Conservation (phyloP, 2,113 vertebrate genomes). For the Cyanocitta stelleri region DNA sequence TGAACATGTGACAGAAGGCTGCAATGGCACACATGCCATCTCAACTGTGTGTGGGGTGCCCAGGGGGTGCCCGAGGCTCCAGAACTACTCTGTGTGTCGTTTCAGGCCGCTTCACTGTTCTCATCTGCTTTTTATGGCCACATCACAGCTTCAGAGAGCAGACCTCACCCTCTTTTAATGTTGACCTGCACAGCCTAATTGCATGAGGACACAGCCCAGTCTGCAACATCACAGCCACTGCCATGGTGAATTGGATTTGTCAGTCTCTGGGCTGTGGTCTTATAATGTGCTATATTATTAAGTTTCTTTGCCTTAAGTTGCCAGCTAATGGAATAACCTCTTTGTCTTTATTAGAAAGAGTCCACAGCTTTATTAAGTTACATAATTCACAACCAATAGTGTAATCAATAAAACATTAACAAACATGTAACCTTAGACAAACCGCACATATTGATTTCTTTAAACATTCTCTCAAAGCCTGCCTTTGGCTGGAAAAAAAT, state of each 20-base stretch:
- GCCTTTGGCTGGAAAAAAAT: background rate
- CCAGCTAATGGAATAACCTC: slow-evolving; percentile 69
- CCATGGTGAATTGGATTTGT: slow-evolving; percentile 53
- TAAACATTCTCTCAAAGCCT: slow-evolving; percentile 55
- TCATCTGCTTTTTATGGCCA: background rate
- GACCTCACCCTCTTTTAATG: background rate
- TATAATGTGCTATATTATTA: slow-evolving; percentile 48
- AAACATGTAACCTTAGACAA: slow-evolving; percentile 67
- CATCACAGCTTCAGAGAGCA: background rate
- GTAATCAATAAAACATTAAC: slow-evolving; percentile 76
- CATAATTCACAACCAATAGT: slow-evolving; percentile 67
- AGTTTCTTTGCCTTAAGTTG: slow-evolving; percentile 63
- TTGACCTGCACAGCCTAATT: background rate
- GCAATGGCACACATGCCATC: accelerated
- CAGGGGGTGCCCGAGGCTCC: background rate
- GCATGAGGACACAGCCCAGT: background rate
- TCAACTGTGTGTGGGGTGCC: accelerated
- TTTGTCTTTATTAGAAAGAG: slow-evolving; percentile 60
- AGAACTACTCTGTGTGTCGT: background rate
- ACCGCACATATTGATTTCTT: slow-evolving; percentile 65
- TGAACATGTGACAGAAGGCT: accelerated
- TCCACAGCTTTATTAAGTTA: slow-evolving; percentile 71
- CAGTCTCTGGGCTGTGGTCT: slow-evolving; percentile 40
- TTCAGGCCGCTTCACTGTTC: background rate
- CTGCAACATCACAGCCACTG: slow-evolving; percentile 42